Conservation (phyloP, 2,797 vertebrate species). For the Artibeus lituratus region DNA sequence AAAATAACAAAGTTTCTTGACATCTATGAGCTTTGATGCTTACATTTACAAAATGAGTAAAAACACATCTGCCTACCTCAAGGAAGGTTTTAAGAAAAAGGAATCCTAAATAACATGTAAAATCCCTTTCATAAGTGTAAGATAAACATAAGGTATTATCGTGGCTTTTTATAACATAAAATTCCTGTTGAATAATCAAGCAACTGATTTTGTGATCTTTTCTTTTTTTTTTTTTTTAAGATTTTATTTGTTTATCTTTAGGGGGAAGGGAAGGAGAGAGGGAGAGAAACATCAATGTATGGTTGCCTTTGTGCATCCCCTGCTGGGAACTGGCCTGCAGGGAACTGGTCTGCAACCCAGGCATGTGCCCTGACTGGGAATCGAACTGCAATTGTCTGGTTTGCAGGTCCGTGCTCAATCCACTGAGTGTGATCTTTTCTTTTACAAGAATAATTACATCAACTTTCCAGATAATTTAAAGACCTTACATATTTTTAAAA, state of each 20-base stretch:
- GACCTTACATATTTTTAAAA: background rate
- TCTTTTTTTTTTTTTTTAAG: background rate
- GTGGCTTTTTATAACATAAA: background rate
- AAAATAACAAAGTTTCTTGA: background rate
- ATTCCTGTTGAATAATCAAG: background rate
- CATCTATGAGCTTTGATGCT: background rate
- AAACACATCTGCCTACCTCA: background rate
- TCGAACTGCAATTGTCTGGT: too few species aligned
- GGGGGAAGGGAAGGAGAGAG: too few species aligned
- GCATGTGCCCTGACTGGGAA: too few species aligned
- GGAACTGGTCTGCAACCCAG: too few species aligned
- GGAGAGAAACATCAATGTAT: too few species aligned
- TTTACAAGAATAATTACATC: background rate
- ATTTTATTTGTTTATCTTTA: too few species aligned
- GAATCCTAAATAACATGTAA: background rate
- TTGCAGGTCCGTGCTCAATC: too few species aligned
- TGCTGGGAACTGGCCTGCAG: too few species aligned
- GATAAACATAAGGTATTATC: background rate
- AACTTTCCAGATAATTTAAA: constrained; percentile 16
- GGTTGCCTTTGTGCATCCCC: too few species aligned
- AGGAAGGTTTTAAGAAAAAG: background rate
- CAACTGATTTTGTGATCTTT: background rate
- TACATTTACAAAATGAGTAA: background rate
- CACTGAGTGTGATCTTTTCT: background rate
- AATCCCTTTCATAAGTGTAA: background rate